Base-by-base conservation (phyloP, 2,113 vertebrate genomes). In the Epinephelus cyanopodus region DNA sequence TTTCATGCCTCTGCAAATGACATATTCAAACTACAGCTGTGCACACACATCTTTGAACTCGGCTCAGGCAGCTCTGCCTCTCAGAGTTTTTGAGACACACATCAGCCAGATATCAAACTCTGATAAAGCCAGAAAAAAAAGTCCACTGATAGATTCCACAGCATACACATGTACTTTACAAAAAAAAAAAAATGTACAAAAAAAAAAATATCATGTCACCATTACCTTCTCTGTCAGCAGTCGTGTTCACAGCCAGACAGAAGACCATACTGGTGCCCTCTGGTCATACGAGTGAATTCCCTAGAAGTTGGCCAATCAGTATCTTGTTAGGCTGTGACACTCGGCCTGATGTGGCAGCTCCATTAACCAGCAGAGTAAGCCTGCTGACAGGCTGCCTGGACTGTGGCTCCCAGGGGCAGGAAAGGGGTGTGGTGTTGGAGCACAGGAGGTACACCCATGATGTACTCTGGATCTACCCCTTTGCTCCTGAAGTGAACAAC, bases 321-420 rank as follows among this genome's bases (percentile, higher is more conserved):
- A 89, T 89, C 93, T 93, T 87, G 88, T 93, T 95, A 91, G 92
- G 76, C 79, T 69, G 81, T 83, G 85, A 87, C 90, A 92, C 83
- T 79, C 45, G 75, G 85, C 82, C 87, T 90, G 87, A 93, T 91
- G 92, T 93, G 92, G 92, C 93, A 93, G 91, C 89, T 94, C 92
- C 87, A 93, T 95, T 95, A 94, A 87, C 90, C 90, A 87, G 83
- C 58, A 91, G 90, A 88, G 82, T 81, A 75, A 82, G 89, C 88
- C 86, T 67, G 73, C 86, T 91, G 91, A 92, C 90, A 92, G 85
- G 81, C 90, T 67, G 48, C 78, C 63, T 75, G 84, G 87, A 83
- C 89, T 67, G 23, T 18, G 48, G 84, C 67, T 86, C 90, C 90
- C 85, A 50, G 81, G 77, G 81, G 82, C 72, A 33, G 60, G 42